phyloP scores from a whole-genome alignment of 2,797 vertebrate species.

The Cephalopachus bancanus region DNA sequence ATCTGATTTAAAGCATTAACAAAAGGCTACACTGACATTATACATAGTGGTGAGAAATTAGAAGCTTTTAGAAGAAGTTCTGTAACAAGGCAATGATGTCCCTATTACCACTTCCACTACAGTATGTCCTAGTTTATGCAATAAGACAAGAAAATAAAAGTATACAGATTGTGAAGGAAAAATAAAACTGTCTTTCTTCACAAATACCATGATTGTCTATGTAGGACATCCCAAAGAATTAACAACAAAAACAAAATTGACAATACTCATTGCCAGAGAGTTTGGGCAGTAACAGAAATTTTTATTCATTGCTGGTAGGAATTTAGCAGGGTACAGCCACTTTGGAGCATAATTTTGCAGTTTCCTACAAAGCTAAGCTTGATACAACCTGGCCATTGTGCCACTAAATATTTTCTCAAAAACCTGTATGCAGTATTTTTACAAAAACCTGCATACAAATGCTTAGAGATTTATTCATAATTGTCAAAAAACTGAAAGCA shows the following conservation, averaged over 20 bases:
- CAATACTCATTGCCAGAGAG: neutral
- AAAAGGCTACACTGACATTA: neutral
- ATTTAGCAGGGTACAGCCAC: neutral
- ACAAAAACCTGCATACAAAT: neutral
- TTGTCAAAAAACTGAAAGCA: neutral
- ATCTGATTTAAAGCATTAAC: constrained; percentile 1
- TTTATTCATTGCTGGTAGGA: neutral
- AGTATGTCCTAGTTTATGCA: neutral
- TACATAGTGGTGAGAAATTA: neutral
- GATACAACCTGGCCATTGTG: neutral
- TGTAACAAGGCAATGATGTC: neutral
- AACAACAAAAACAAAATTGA: neutral
- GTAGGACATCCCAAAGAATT: neutral
- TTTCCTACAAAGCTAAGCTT: neutral
- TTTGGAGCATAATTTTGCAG: neutral
- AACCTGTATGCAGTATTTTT: neutral
- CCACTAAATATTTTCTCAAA: neutral
- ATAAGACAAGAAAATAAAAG: constrained; percentile 14
- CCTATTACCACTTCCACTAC: neutral
- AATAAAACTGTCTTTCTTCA: neutral
- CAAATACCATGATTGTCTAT: neutral
- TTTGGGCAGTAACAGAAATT: neutral
- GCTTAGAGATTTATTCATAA: neutral
- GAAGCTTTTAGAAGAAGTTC: neutral
- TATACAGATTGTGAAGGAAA: neutral